A percentile compares a stretch with the other conserved stretches of the same genome.
These are phyloP conservation scores for Drosophila bipectinata DNA, from an alignment of 1,140 invertebrate species.

Conservation along the genomic window DNA sequence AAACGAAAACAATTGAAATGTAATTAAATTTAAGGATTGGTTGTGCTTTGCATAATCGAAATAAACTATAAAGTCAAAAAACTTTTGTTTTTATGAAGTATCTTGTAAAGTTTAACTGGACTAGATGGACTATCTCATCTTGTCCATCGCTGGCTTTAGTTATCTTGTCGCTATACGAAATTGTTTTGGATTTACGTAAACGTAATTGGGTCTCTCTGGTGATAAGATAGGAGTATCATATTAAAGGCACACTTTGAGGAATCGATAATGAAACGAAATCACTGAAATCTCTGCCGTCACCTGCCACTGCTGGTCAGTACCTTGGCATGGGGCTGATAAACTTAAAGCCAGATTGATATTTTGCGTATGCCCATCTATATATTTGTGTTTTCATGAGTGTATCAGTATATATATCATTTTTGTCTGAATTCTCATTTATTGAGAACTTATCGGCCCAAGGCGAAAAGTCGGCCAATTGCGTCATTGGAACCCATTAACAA, in stretches of 20 bases:
- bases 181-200: slow-evolving; percentile 41
- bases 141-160: background rate
- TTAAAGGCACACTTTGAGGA: slow-evolving; percentile 14
- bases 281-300: slow-evolving; percentile 52
- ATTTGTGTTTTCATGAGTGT: background rate
- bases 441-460: slow-evolving; percentile 48
- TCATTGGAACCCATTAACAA: slow-evolving; percentile 51
- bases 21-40: background rate
- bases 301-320: slow-evolving; percentile 53
- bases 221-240: slow-evolving; percentile 56
- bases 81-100: background rate
- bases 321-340: slow-evolving; percentile 18
- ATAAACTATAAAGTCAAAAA: background rate
- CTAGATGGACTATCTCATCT: background rate
- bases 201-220: slow-evolving; percentile 10
- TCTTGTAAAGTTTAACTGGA: no score
- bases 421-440: slow-evolving; percentile 11
- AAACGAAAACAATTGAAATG: slow-evolving; percentile 32
- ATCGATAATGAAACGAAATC: slow-evolving; percentile 52
- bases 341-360: slow-evolving; percentile 58
- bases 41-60: background rate
- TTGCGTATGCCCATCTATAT: slow-evolving; percentile 5
- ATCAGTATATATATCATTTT: background rate
- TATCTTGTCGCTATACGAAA: slow-evolving; percentile 16
- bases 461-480: slow-evolving; percentile 49